Percentiles rank a stretch among this genome's conserved stretches.
These are phyloP conservation scores for Zophobas morio DNA, from an alignment of 1,140 invertebrate genomes.

Conservation along the genomic window DNA sequence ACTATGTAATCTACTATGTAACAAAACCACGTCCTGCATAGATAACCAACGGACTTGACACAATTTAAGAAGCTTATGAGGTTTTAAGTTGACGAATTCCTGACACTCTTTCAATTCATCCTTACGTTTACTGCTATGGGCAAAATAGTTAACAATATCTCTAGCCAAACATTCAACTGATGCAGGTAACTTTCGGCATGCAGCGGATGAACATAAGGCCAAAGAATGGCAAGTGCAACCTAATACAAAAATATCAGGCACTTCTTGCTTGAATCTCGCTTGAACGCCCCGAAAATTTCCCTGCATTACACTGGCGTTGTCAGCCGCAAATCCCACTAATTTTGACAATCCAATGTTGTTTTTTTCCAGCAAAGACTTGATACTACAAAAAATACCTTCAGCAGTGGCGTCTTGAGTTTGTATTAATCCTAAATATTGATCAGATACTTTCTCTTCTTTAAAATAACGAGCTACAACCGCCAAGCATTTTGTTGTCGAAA, in stretches of 20 bases:
- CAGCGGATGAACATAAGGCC: conserved; percentile 7
- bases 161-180: neutral
- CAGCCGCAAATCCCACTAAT: neutral
- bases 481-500: neutral
- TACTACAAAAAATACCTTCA: neutral
- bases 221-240: conserved; percentile 26
- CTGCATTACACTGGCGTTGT: neutral
- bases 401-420: neutral
- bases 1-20: neutral
- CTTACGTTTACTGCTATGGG: conserved; percentile 5
- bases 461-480: neutral
- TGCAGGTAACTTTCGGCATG: neutral
- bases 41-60: conserved; percentile 53
- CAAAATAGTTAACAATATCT: conserved; percentile 2
- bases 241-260: conserved; percentile 29
- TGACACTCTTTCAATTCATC: conserved; percentile 54
- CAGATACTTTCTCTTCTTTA: neutral
- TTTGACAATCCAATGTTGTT: neutral
- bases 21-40: conserved; percentile 35
- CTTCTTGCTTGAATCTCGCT: neutral
- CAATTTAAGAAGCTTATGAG: conserved; percentile 55
- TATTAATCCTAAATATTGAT: neutral
- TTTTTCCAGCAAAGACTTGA: neutral
- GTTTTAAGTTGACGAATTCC: conserved; percentile 57
- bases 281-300: neutral